Base-by-base conservation (phyloP, 2,113 vertebrate species). In the Boleophthalmus pectinirostris region DNA sequence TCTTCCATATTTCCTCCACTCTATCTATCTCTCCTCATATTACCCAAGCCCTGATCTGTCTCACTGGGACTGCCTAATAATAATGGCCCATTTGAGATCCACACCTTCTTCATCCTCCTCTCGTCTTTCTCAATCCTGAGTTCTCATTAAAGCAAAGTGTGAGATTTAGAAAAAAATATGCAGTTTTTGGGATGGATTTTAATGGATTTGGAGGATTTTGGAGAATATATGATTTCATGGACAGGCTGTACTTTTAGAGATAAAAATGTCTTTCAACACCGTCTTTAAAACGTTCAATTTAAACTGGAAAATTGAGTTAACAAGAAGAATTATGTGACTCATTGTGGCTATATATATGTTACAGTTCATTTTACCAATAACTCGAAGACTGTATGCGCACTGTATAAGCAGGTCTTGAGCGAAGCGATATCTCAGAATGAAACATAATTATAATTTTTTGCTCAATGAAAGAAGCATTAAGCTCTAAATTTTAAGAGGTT, bases 121-220 rank as follows among this genome's bases (percentile, higher is more conserved):
- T 1, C 58, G 66, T 68, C 49, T 66, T 57, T 79, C 68, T 63
- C 11, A 47, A 69, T 70, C 51, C 67, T 13, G 61, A 65, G 65
- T 68, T 68, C 74, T 85, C 77, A 86, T 88, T 83, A 85, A 60
- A 23, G 60, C 20, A 49, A 61, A 75, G 75, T 56, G 43, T 66
- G 66, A 16, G 25, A n/a, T 66, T 61, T 74, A 9, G 58, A 33
- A 33, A 18, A 9, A 33, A 18, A 6, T 21, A 61, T 11, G 65
- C 43, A 25, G 20, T 66, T 82, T 78, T 73, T 60, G 18, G 20
- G 57, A 58, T 70, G 15, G 63, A 63, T 38, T 64, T 35, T 11
- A 38, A 18, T 20, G 33, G 9, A 6, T 66, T 58, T 20, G 8
- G 20, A 54, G 51, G 51, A 54, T 80, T 66, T 53, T 66, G 21